Evolutionary conservation across 1,140 invertebrate species (phyloP).

Genomic region (Leptoteleia sp.): DNA sequence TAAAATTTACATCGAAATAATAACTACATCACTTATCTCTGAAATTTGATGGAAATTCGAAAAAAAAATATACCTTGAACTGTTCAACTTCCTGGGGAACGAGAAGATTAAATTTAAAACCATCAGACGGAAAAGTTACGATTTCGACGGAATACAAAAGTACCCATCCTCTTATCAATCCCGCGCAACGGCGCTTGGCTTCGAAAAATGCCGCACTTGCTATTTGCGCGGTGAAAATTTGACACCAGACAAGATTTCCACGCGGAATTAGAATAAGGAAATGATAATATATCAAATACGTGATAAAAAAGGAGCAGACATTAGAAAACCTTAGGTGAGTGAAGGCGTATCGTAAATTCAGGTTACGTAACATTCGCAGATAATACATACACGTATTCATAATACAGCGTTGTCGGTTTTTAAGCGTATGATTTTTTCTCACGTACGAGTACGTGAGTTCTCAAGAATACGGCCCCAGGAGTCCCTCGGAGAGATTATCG

Average conservation of each 20-base stretch:
- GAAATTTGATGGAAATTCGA: too few species aligned
- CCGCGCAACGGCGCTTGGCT: neutral
- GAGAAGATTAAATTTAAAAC: too few species aligned
- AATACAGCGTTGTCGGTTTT: conserved; percentile 58
- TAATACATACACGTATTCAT: conserved; percentile 64
- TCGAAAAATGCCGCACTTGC: conserved; percentile 7
- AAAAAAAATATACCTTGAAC: too few species aligned
- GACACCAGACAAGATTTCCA: conserved; percentile 29
- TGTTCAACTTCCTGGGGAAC: too few species aligned
- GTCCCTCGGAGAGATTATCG: conserved; percentile 58
- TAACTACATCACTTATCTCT: too few species aligned
- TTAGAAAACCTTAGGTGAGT: conserved; percentile 48
- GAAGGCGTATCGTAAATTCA: conserved; percentile 57
- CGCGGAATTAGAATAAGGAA: conserved; percentile 40
- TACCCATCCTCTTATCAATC: neutral
- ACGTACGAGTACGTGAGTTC: conserved; percentile 63
- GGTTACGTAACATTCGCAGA: conserved; percentile 61
- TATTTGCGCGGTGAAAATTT: conserved; percentile 12
- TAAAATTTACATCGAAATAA: too few species aligned
- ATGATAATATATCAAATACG: conserved; percentile 51
- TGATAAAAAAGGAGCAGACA: conserved; percentile 31
- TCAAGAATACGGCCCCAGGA: conserved; percentile 61
- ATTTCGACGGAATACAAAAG: too few species aligned
- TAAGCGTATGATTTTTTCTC: conserved; percentile 63
- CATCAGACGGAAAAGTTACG: too few species aligned